Conservation (phyloP, 1,140 invertebrate species). For the Zaprionus camerounensis region DNA sequence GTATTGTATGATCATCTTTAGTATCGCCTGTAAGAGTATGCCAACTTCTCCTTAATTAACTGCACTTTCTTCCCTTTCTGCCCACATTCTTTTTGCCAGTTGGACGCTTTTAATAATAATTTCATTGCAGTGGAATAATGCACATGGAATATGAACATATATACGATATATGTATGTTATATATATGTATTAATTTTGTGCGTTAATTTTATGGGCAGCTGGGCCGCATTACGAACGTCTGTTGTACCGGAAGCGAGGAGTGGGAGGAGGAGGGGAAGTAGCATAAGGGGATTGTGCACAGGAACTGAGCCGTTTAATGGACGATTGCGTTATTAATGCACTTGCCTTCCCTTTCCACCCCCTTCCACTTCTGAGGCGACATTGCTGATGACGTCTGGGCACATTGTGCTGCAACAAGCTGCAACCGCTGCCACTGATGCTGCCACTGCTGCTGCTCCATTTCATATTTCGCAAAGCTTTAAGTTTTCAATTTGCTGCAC, state of each 20-base stretch:
- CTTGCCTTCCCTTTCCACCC: slow-evolving; percentile 36
- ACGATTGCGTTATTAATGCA: slow-evolving; percentile 70
- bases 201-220: slow-evolving; percentile 70
- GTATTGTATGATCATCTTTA: background rate
- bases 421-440: background rate
- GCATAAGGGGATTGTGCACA: slow-evolving; percentile 17
- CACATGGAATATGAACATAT: slow-evolving; percentile 9
- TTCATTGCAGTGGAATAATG: slow-evolving; percentile 36
- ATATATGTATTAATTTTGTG: slow-evolving; percentile 57
- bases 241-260: slow-evolving; percentile 19
- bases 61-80: background rate
- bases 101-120: slow-evolving; percentile 52
- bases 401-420: slow-evolving; percentile 35
- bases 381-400: slow-evolving; percentile 25
- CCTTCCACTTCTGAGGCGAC: background rate
- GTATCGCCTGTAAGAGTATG: background rate
- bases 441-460: slow-evolving; percentile 20
- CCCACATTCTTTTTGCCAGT: slow-evolving; percentile 35
- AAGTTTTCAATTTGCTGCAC: slow-evolving; percentile 69
- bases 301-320: slow-evolving; percentile 67
- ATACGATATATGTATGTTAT: background rate
- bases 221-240: slow-evolving; percentile 47
- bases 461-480: slow-evolving; percentile 71
- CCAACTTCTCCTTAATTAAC: background rate
- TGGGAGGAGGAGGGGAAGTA: background rate